Evolutionary conservation across 37 sponge, comb jelly and placozoan species (phyloP), one percentile per base, ranked within the genome.

Genomic region (Halichondria panicea): DNA sequence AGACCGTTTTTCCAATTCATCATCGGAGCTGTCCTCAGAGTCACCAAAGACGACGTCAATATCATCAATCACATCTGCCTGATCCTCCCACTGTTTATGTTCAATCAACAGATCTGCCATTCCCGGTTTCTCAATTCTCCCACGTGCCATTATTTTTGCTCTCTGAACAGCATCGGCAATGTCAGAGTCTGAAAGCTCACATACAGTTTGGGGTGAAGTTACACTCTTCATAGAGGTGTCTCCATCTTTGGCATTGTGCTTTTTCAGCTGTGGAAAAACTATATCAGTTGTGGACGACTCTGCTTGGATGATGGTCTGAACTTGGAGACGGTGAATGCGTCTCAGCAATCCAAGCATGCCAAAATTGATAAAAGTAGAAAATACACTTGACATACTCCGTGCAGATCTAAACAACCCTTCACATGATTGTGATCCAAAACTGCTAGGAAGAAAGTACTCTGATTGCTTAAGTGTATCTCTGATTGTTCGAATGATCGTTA

Each of bases 401-500:
- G 69, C 79, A 41, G 87, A 55, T 37, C 87, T 61, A 66, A 86
- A 86, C 0, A 66, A 72, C 43, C 55, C 53, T 71, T 86, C 87
- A 79, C 87, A 86, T 6, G 75, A 52, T 34, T 86, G 85, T 21
- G 80, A 86, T 4, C 87, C 87, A 34, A 86, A 37, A 37, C 54
- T 7, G 75, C 87, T 79, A 28, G 87, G 79, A 35, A 66, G 44
- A 66, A 79, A 84, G 22, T 12, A 65, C 2, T 72, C 59, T n/a
- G n/a, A n/a, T 43, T 18, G 37, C 48, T 62, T 8, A 43, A 52
- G 6, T 22, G 36, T n/a, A 62, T 68, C 58, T 5, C 67, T 34
- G 32, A 77, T 11, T 12, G 71, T 80, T 60, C 32, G 22, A 3
- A 76, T n/a, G 42, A 77, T 54, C 28, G 41, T 71, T 33, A 84